These are phyloP conservation scores for Tachypleus tridentatus DNA, from an alignment of 1,140 invertebrate species.

Conservation along the genomic window DNA sequence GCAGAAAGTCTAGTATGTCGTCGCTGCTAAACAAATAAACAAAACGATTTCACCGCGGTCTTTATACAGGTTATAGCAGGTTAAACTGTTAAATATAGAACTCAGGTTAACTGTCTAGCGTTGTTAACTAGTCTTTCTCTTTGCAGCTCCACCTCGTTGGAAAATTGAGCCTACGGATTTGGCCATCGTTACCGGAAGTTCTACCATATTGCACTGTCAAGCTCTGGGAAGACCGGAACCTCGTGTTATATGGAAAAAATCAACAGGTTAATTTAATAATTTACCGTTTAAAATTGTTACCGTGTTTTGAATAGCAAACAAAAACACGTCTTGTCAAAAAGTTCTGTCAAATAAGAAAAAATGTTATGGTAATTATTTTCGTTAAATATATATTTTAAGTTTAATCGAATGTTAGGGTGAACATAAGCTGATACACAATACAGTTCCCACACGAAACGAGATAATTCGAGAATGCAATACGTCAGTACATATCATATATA, in stretches of 20 bases:
- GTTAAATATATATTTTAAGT: neutral
- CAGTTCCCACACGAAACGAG: neutral
- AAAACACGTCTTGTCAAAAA: neutral
- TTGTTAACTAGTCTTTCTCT: neutral
- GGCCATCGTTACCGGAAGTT: slow-evolving; percentile 30
- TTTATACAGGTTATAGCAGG: no score
- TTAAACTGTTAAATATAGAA: no score
- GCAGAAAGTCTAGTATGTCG: no score
- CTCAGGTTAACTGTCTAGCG: neutral
- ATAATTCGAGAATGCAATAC: slow-evolving; percentile 3
- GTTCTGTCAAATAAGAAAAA: neutral
- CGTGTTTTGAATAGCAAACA: neutral
- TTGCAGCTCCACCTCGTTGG: slow-evolving; percentile 35
- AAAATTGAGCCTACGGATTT: slow-evolving; percentile 33
- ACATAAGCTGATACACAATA: neutral
- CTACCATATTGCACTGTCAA: slow-evolving; percentile 30
- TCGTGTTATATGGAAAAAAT: slow-evolving; percentile 31
- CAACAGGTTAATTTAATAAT: slow-evolving; percentile 6
- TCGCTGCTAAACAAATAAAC: no score
- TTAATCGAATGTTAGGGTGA: slow-evolving; percentile 1
- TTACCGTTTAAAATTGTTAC: neutral
- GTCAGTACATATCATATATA: neutral
- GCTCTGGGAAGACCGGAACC: slow-evolving; percentile 34
- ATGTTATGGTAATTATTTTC: neutral
- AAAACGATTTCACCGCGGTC: no score